Conservation (phyloP, 2,888 invertebrate species). For the Trichogramma evanescens region DNA sequence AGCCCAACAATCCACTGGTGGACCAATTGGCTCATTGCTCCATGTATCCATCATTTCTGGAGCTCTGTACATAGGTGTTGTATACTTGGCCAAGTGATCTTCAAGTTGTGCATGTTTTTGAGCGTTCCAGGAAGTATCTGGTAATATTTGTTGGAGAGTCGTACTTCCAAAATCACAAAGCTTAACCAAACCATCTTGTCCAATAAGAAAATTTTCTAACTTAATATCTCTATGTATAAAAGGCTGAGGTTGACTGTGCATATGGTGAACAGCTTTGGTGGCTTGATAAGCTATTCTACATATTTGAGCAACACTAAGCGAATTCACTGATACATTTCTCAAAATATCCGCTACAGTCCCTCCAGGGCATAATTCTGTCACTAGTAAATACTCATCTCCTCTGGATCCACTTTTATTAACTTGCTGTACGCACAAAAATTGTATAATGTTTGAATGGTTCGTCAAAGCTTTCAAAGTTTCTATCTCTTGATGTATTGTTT, state of each 20-base stretch:
- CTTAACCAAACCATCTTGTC: conserved; percentile 78
- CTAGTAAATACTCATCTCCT: conserved; percentile 70
- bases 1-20: conserved; percentile 92
- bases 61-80: conserved; percentile 93
- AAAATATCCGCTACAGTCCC: conserved; percentile 42
- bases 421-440: conserved; percentile 72
- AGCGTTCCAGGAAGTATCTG: conserved; percentile 87
- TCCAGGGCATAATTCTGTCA: conserved; percentile 91
- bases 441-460: conserved; percentile 86
- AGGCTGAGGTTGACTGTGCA: conserved; percentile 86
- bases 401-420: conserved; percentile 37
- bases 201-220: conserved; percentile 88
- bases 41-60: conserved; percentile 98
- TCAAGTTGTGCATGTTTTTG: conserved; percentile 84
- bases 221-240: conserved; percentile 94
- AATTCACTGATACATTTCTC: conserved; percentile 31
- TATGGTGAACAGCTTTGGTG: conserved; percentile 81
- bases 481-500: conserved; percentile 74
- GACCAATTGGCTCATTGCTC: conserved; percentile 88
- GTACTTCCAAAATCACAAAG: conserved; percentile 97
- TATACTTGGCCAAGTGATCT: conserved; percentile 78
- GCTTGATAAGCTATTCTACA: conserved; percentile 87
- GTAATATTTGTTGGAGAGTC: conserved; percentile 72
- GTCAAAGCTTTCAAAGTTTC: conserved; percentile 79
- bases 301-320: conserved; percentile 63